These are phyloP conservation scores for Cephalopterus ornatus DNA, from an alignment of 2,113 vertebrate species.

Conservation along the genomic window DNA sequence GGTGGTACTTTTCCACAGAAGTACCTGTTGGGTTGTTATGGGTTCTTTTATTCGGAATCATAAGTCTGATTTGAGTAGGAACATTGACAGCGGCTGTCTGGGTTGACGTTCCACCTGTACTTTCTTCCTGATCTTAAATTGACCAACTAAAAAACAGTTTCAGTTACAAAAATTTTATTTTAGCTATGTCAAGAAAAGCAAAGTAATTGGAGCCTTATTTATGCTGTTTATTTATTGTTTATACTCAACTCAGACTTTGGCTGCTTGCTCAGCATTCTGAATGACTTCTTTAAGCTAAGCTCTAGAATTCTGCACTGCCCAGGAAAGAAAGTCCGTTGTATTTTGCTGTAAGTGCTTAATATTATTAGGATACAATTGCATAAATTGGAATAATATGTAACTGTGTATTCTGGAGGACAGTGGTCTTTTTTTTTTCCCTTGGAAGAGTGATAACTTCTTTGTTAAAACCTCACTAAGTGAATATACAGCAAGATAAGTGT, in stretches of 20 bases:
- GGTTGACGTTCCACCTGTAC: background rate
- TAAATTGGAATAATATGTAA: background rate
- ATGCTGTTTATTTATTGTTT: background rate
- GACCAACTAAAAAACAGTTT: background rate
- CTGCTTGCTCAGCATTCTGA: background rate
- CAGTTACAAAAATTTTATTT: background rate
- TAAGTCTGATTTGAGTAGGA: background rate
- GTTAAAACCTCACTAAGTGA: background rate
- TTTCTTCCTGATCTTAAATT: background rate
- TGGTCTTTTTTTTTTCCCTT: background rate
- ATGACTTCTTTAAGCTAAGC: background rate
- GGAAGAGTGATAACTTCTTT: background rate
- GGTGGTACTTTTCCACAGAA: background rate
- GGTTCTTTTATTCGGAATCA: background rate
- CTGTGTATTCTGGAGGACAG: background rate
- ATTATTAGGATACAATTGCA: background rate
- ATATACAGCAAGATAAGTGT: background rate
- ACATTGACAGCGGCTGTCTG: conserved; percentile 8
- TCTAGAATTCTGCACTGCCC: background rate
- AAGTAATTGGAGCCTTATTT: background rate
- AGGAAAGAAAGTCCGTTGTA: background rate
- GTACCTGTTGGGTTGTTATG: background rate
- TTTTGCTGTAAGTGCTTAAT: background rate
- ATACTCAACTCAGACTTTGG: background rate
- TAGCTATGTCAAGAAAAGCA: background rate